phyloP scores from a whole-genome alignment of 1,140 invertebrate species.

The Meloidogyne chitwoodi region DNA sequence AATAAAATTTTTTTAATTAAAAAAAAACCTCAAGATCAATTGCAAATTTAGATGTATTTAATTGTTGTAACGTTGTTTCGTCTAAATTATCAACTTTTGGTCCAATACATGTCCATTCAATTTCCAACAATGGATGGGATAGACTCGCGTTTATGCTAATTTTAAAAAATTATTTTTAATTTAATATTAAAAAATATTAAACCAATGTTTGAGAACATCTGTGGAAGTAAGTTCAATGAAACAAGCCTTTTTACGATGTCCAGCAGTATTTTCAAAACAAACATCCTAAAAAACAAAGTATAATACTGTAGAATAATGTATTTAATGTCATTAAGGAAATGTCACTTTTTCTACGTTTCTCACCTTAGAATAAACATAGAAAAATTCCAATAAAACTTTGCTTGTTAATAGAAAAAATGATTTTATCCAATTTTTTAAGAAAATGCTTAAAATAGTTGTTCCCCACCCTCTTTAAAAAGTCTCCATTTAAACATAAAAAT shows the following conservation, averaged over 20 bases:
- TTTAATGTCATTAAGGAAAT: not conserved
- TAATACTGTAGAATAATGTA: not conserved
- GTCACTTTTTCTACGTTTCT: not conserved
- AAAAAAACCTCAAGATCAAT: constrained; percentile 53
- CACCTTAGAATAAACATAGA: too few relatives aligned
- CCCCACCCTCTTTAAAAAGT: too few relatives aligned
- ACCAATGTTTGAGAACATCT: constrained; percentile 48
- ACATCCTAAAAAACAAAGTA: constrained; percentile 63
- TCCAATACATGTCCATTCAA: constrained; percentile 61
- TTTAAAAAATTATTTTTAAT: not conserved
- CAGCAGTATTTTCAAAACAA: constrained; percentile 73
- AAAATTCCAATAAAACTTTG: not conserved
- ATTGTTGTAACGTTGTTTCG: constrained; percentile 49
- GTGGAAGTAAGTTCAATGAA: constrained; percentile 69
- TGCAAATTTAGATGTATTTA: constrained; percentile 50
- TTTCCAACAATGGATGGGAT: constrained; percentile 61
- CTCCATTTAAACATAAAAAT: not conserved
- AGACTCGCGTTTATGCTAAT: constrained; percentile 32
- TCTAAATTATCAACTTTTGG: constrained; percentile 52
- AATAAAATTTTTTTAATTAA: not conserved
- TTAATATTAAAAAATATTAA: constrained; percentile 46
- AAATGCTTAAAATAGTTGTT: too few relatives aligned
- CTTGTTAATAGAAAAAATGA: too few relatives aligned
- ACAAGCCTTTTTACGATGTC: constrained; percentile 69
- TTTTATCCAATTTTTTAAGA: too few relatives aligned